phyloP scores from a whole-genome alignment of 2,113 vertebrate genomes.

The Apaloderma vittatum region DNA sequence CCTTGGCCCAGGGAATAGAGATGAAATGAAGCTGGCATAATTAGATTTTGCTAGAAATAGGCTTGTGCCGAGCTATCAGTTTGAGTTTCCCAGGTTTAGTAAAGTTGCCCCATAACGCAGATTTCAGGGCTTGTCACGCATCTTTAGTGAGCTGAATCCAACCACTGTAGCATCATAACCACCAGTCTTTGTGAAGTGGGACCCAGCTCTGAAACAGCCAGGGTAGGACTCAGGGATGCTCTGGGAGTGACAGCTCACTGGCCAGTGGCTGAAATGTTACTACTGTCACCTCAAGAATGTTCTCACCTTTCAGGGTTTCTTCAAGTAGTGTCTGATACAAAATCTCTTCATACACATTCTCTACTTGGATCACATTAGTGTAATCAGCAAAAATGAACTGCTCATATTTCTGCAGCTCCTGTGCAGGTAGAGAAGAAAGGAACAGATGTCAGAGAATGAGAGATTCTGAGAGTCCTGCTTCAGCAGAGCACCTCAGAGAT shows the following conservation, averaged over 20 bases:
- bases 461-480: not conserved
- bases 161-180: not conserved
- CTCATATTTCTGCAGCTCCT: slow-evolving; percentile 89
- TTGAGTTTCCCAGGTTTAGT: not conserved
- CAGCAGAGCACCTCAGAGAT: not conserved
- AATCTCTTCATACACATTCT: slow-evolving; percentile 92
- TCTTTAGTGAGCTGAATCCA: not conserved
- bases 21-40: not conserved
- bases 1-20: not conserved
- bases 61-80: not conserved
- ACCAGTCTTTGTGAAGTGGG: not conserved
- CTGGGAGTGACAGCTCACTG: not conserved
- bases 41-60: not conserved
- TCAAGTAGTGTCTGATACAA: slow-evolving; percentile 85
- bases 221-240: not conserved
- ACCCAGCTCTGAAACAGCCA: not conserved
- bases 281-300: not conserved
- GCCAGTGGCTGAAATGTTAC: not conserved
- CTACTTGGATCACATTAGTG: slow-evolving; percentile 87
- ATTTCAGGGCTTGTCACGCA: not conserved
- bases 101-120: not conserved
- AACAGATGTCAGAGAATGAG: not conserved
- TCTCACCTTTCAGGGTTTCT: slow-evolving; percentile 88
- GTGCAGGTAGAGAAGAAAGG: not conserved
- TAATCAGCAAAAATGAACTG: slow-evolving; percentile 88